These are phyloP conservation scores for Helicoverpa armigera DNA, from an alignment of 1,140 invertebrate genomes.

Conservation along the genomic window DNA sequence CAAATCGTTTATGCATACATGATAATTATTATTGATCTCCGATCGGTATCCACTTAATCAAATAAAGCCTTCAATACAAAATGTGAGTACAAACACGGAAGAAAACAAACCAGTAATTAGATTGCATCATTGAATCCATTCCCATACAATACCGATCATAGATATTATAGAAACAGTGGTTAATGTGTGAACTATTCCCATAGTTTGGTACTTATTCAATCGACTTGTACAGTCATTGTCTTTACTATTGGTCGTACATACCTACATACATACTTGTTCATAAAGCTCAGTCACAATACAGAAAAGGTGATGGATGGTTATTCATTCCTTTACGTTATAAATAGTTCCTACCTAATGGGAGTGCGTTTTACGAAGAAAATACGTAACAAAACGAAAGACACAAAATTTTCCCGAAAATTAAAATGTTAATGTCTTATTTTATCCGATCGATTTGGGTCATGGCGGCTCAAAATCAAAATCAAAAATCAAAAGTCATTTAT, in stretches of 20 bases:
- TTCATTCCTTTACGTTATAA: no score
- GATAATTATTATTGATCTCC: slow-evolving; percentile 5
- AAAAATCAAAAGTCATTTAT: no score
- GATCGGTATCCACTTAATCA: slow-evolving; percentile 1
- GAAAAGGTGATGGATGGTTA: not conserved
- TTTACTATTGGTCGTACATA: slow-evolving; percentile 21
- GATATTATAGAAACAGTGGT: slow-evolving; percentile 49
- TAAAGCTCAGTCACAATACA: not conserved
- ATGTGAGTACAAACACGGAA: slow-evolving; percentile 43
- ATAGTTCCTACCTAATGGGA: no score
- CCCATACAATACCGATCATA: slow-evolving; percentile 49
- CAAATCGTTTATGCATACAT: not conserved
- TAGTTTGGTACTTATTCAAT: slow-evolving; percentile 26
- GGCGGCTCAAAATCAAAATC: no score
- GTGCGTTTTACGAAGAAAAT: no score
- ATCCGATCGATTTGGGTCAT: no score
- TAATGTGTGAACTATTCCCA: slow-evolving; percentile 54
- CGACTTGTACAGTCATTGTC: slow-evolving; percentile 22
- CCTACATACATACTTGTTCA: not conserved
- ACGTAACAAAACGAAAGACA: no score
- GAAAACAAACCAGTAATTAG: slow-evolving; percentile 39
- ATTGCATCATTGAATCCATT: slow-evolving; percentile 48
- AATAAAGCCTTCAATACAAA: slow-evolving; percentile 21
- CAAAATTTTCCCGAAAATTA: no score
- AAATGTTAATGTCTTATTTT: no score